Base-by-base conservation (phyloP, 2,797 vertebrate species). In the Alosa sapidissima region DNA sequence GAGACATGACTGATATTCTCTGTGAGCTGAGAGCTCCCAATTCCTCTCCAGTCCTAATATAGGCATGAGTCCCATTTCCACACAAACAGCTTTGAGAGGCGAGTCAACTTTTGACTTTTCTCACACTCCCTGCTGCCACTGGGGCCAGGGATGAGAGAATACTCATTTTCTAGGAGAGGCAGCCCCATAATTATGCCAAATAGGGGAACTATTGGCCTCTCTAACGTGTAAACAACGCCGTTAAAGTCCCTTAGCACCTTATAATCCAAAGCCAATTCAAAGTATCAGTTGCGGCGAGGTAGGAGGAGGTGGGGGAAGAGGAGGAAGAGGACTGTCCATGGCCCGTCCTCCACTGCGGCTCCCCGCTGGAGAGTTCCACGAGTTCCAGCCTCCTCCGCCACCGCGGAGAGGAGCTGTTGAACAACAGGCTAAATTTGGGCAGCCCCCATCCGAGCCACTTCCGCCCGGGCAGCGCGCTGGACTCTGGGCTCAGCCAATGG, bases 401-500 rank as follows among this genome's bases (percentile, higher is more conserved):
- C 87, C 91, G 92, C 89, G 75, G 88, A 90, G 90, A 89, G 91
- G 91, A 62, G 86, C 83, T 88, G 91, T 84, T 90, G 92, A 91
- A 90, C 90, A 82, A 72, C 52, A 3, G 84, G 81, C 84, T 85
- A 45, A 85, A 52, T 58, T 3, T 84, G 62, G 45, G 36, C 65
- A 78, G 51, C 75, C 78, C 81, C 54, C 58, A 21, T 21, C 21
- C 41, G 8, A 24, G 52, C 13, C 28, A 45, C 75, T 82, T 84
- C n/a, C 52, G 83, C 55, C 41, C 36, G n/a, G 72, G 58, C 82
- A 49, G 85, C 83, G 78, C 75, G 81, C 83, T 58, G 81, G 49
- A 84, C 82, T 85, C 81, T 83, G 82, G 65, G 68, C 87, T 84
- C 86, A 89, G 87, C 83, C 88, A 88, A 85, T n/a, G 36, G 41